Evolutionary conservation across 2,888 invertebrate genomes (phyloP).

Genomic region (Eristalis pertinax): DNA sequence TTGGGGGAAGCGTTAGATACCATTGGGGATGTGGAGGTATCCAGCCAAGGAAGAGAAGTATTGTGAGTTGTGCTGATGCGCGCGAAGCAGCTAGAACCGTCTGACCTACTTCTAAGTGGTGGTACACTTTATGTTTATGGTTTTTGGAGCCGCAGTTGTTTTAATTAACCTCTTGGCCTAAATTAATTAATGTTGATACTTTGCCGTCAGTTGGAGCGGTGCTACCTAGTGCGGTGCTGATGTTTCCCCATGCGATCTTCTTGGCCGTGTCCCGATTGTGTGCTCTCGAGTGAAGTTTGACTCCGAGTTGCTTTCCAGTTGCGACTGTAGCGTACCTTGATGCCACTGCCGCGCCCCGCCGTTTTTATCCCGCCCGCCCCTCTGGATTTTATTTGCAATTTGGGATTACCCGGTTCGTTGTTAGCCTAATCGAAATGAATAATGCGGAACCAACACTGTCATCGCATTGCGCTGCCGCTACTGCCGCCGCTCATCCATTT

Average conservation of each 20-base stretch:
- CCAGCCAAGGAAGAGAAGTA: background rate
- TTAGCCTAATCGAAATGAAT: constrained; percentile 70
- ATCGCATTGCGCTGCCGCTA: constrained; percentile 31
- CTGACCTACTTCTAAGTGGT: constrained; percentile 66
- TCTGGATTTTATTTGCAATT: constrained; percentile 66
- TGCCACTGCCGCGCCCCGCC: background rate
- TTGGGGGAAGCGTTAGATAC: background rate
- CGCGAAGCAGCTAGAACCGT: constrained; percentile 26
- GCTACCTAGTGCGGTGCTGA: background rate
- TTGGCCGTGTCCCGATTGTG: constrained; percentile 4
- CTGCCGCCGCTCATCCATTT: constrained; percentile 51
- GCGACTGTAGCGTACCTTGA: background rate
- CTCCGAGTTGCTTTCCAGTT: background rate
- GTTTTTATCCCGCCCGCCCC: background rate
- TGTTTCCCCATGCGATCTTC: background rate
- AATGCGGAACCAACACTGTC: constrained; percentile 65
- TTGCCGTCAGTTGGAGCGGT: constrained; percentile 27
- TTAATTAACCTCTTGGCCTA: constrained; percentile 72
- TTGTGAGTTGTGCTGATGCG: constrained; percentile 26
- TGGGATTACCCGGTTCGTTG: constrained; percentile 54
- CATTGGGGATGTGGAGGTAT: background rate
- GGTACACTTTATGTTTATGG: constrained; percentile 67
- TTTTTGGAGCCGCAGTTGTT: constrained; percentile 69
- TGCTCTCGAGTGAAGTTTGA: background rate
- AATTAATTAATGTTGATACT: constrained; percentile 68